Evolutionary conservation across 1,140 invertebrate genomes (phyloP), one percentile per base, ranked within the genome.

Genomic region (Atta cephalotes): DNA sequence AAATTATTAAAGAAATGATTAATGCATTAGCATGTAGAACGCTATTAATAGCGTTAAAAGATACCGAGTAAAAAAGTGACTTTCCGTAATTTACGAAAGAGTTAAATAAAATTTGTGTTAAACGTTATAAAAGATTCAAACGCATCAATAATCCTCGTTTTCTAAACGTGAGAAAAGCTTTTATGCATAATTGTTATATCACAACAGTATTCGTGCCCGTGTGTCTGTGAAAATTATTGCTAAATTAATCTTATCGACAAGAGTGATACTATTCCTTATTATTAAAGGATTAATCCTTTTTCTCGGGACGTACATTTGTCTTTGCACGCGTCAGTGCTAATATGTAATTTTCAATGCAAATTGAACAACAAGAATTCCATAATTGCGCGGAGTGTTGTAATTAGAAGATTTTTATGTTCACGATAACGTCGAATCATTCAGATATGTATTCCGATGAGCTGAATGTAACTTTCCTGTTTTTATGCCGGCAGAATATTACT

Each of bases 301-400:
- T 74, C 45, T 16, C 68, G 12, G 39, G 35, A 74, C 14, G 56
- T 31, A 63, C 68, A 82, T 82, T 62, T 82, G 68, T 82, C 68
- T 76, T 62, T 76, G 80, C 39, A 62, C 56, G 56, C 70, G 58
- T 84, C 70, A 7, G 39, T 62, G 70, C 56, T 72, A 71, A 82
- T 84, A 76, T 76, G 70, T 84, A 84, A 84, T 84, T 84, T 84
- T 62, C 56, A 39, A 84, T 84, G 80, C 70, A 84, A 84, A 84
- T 84, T 31, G 70, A 25, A 56, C n/a, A 84, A 84, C 25, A 76
- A 74, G 56, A 76, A 76, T 45, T 62, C 56, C 18, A n/a, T 84
- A 84, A 84, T 84, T 76, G 58, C 80, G 21, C 31, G 12, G 56
- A 84, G 70, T 84, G 70, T 84, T 76, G 56, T 84, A 84, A 84